Conservation (phyloP, 2,113 vertebrate species). For the Piprites chloris region DNA sequence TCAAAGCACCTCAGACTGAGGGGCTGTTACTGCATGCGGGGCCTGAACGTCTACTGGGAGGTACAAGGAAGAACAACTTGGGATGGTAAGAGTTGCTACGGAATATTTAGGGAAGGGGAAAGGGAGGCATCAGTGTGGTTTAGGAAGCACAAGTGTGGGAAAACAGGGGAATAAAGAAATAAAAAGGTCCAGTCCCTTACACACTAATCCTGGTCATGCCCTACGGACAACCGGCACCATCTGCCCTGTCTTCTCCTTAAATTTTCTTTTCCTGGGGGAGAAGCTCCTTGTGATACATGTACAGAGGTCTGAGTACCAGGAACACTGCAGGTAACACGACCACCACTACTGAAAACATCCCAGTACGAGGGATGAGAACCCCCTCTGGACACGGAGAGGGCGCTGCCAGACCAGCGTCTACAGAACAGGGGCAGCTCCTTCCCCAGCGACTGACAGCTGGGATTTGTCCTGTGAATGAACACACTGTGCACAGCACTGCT, state of each 20-base stretch:
- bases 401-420: neutral
- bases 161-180: neutral
- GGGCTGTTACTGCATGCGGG: neutral
- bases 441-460: rapidly evolving
- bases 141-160: neutral
- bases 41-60: neutral
- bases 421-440: neutral
- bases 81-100: neutral
- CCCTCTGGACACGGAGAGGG: rapidly evolving
- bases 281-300: neutral
- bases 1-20: neutral
- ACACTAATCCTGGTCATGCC: neutral
- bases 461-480: neutral
- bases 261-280: no score
- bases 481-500: neutral
- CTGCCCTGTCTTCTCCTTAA: neutral
- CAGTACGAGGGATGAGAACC: neutral
- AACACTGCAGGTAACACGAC: rapidly evolving
- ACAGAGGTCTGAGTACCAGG: neutral
- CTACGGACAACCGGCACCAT: neutral
- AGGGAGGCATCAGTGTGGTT: neutral
- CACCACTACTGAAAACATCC: neutral
- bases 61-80: neutral
- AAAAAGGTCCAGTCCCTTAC: neutral
- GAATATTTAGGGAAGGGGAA: neutral